Base-by-base conservation (phyloP, 53 echinoderm and acorn worm genomes). In the Hippasteria phrygiana region DNA sequence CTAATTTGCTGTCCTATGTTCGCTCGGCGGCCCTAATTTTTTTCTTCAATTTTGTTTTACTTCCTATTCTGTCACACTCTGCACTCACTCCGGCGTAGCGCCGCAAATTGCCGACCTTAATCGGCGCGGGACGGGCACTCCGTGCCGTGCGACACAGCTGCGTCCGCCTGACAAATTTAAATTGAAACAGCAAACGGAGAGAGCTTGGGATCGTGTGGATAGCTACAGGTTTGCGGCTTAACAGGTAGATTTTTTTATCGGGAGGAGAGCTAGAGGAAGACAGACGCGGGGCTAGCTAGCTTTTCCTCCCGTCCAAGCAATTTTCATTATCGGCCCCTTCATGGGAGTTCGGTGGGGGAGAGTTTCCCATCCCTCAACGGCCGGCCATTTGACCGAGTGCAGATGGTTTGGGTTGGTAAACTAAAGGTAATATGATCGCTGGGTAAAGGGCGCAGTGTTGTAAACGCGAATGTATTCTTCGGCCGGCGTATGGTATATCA, bases 211-310 rank as follows among this genome's bases (percentile, higher is more conserved):
- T 81, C 85, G 85, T 85, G 85, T 38, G 85, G 48, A 70, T 71
- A 85, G 85, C 85, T 85, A 85, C 85, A 85, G 85, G 85, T 85
- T 71, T 48, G 50, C 71, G 71, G 85, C 85, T 85, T 85, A 85
- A 85, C 85, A 85, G 85, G 85, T 85, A 85, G 85, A n/a, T n/a
- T n/a, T n/a, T 85, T 85, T 71, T 20, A 22, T 31, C 45, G 24
- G 59, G 12, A 4, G 22, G 28, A 20, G 64, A 28, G 10, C 2
- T 10, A 27, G 34, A 33, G 36, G 13, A 35, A 35, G 69, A 67
- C 62, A 41, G 79, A 79, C 56, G 79, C 20, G 56, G 36, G 76
- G 26, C n/a, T n/a, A n/a, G n/a, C n/a, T n/a, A 29, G 37, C 35
- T 54, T 39, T 37, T 55, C 12, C 32, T 37, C 55, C 74, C 9